These are phyloP conservation scores for Amia ocellicauda DNA, from an alignment of 2,113 vertebrate species.

Conservation along the genomic window DNA sequence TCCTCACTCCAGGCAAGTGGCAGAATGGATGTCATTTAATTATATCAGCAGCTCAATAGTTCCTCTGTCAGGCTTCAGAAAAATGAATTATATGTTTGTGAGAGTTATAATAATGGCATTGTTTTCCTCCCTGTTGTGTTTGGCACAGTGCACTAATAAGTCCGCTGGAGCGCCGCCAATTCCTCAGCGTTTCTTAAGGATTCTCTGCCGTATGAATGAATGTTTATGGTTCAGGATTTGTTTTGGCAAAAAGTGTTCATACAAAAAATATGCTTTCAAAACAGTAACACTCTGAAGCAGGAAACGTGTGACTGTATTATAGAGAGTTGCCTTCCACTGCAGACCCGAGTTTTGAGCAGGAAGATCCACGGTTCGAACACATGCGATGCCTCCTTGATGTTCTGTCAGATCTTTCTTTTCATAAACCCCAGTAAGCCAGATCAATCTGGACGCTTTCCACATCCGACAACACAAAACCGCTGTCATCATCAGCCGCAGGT, in stretches of 20 bases:
- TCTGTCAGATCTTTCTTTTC: too few relatives aligned
- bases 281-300: too few relatives aligned
- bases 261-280: neutral
- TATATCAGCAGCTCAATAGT: neutral
- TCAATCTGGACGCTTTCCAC: too few relatives aligned
- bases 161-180: slow-evolving; percentile 11
- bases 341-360: too few relatives aligned
- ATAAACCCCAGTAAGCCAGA: too few relatives aligned
- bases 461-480: too few relatives aligned
- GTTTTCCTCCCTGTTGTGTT: slow-evolving; percentile 9
- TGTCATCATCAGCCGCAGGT: too few relatives aligned
- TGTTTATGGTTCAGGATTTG: neutral
- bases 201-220: neutral
- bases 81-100: slow-evolving; percentile 1
- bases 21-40: slow-evolving; percentile 1
- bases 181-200: neutral
- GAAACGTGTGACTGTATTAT: too few relatives aligned
- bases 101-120: neutral
- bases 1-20: neutral
- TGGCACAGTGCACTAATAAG: slow-evolving; percentile 14
- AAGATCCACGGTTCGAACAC: too few relatives aligned
- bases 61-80: neutral
- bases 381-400: too few relatives aligned
- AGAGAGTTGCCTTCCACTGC: too few relatives aligned
- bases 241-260: neutral